phyloP scores from a whole-genome alignment of 2,113 vertebrate species.

The Bufo bufo region DNA sequence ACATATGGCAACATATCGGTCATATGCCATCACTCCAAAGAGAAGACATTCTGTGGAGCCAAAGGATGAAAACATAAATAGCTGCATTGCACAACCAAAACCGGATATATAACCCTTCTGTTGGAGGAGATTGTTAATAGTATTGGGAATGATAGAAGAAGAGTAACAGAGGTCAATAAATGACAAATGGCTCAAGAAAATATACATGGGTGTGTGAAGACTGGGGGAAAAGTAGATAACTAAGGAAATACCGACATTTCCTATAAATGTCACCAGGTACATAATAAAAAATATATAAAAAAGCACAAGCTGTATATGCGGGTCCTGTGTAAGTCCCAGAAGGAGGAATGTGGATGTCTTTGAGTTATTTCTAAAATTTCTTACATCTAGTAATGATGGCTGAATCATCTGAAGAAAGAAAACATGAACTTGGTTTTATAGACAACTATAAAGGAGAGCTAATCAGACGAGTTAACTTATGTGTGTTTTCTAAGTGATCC shows the following conservation, averaged over 20 bases:
- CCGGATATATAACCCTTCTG: conserved; percentile 16
- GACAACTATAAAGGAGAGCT: not conserved
- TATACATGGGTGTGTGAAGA: conserved; percentile 47
- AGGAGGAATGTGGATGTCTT: conserved; percentile 16
- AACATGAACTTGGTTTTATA: not conserved
- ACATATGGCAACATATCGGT: conserved; percentile 46
- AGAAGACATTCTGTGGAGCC: conserved; percentile 51
- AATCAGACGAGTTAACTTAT: not conserved
- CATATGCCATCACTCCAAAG: conserved; percentile 47
- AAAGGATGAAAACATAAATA: conserved; percentile 51
- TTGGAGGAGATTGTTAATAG: conserved; percentile 17
- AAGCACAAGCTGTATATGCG: conserved; percentile 11
- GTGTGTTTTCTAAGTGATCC: too few relatives aligned
- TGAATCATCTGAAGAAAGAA: not conserved
- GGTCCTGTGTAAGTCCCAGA: conserved; percentile 35
- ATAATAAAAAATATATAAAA: conserved; percentile 41
- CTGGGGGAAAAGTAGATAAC: conserved; percentile 11
- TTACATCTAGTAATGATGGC: not conserved
- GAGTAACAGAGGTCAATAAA: conserved; percentile 48
- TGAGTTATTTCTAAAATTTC: conserved; percentile 11
- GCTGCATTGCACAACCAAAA: conserved; percentile 28
- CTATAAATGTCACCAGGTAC: conserved; percentile 30
- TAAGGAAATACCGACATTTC: conserved; percentile 36
- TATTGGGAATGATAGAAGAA: conserved; percentile 36
- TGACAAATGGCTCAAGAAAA: conserved; percentile 44